Evolutionary conservation across 1,140 invertebrate species (phyloP).

Genomic region (Phortica variegata): DNA sequence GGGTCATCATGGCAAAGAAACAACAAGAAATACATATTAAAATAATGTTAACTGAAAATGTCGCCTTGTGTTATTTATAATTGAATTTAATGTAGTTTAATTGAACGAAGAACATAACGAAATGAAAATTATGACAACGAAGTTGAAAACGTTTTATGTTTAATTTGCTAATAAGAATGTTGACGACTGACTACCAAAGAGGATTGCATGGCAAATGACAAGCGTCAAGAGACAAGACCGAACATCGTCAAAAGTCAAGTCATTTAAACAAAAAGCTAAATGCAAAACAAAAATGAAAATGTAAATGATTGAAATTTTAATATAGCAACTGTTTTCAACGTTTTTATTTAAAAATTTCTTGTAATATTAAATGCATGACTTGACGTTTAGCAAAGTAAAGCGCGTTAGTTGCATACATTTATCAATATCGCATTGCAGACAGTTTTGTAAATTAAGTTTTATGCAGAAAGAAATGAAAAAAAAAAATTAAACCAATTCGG

Average conservation of each 20-base stretch:
- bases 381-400: neutral
- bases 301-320: conserved; percentile 32
- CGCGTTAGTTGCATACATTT: neutral
- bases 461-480: neutral
- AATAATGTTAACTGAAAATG: no score
- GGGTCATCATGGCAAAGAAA: no score
- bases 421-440: no score
- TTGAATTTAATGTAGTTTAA: conserved; percentile 57
- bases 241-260: conserved; percentile 18
- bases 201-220: conserved; percentile 28
- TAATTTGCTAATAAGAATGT: conserved; percentile 33
- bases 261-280: no score
- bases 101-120: conserved; percentile 55
- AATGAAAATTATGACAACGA: no score
- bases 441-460: no score
- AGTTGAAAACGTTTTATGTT: conserved; percentile 54
- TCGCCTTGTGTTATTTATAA: no score
- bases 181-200: no score
- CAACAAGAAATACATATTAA: no score
- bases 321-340: neutral
- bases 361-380: neutral
- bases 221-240: neutral
- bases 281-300: no score
- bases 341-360: neutral
- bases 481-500: neutral